Evolutionary conservation across 2,888 invertebrate species (phyloP), one percentile per base, ranked within the genome.

Genomic region (Ormyrus labotus): DNA sequence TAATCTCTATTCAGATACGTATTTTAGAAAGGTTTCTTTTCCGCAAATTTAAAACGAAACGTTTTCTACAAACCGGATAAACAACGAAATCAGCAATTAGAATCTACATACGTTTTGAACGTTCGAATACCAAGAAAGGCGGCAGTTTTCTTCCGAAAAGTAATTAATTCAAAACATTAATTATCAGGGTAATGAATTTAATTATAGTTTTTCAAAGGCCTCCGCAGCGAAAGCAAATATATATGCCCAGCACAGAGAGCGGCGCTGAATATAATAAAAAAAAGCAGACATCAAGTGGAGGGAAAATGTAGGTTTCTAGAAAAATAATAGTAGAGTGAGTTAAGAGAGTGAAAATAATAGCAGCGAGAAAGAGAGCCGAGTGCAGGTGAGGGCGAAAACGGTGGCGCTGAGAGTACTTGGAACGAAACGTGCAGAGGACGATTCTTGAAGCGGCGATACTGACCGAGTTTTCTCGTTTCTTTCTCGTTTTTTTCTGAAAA

Each of bases 301-400:
- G 45, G 47, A 64, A 71, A 71, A 76, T 51, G 71, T 61, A 57
- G 61, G 61, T 75, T 80, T 71, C 61, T 19, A 48, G 60, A 71
- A 67, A 80, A 80, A 72, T 76, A 76, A 76, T 72, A 67, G 67
- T 50, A 58, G 57, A 72, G 68, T 74, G 80, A 68, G 76, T 50
- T 64, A 72, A 72, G 61, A 55, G 67, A 76, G 63, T 11, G 70
- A 63, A 58, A 80, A 80, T 65, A 76, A 57, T 76, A 76, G 67
- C 57, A 4, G 19, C 34, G 64, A 70, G 70, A 70, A 77, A 70
- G 55, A 65, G 45, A 8, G 47, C 19, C 6, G 6, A 72, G 53
- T 11, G 45, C 3, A 6, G 11, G 63, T 47, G 63, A 63, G 58
- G 11, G 61, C 50, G 50, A 55, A 67, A 78, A 60, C 45, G 47